Percentiles rank a stretch among this genome's conserved stretches.
Conservation (phyloP, 2,797 vertebrate species). For the Hypotaenidia okinawae region DNA sequence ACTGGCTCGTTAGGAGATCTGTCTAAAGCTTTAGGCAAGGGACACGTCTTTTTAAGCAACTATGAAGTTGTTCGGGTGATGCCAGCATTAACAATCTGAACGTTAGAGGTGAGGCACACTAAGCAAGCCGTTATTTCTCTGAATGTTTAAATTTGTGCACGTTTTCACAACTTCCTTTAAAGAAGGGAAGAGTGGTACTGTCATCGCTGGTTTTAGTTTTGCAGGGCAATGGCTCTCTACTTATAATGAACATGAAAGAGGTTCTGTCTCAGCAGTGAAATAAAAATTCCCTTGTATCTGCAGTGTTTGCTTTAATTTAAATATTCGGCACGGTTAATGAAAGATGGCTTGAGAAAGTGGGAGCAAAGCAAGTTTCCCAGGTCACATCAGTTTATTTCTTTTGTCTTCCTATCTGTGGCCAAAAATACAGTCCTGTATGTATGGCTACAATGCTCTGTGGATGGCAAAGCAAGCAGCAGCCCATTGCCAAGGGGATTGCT, state of each 20-base stretch:
- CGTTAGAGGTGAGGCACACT: constrained; percentile 34
- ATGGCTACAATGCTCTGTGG: neutral
- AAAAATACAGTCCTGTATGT: neutral
- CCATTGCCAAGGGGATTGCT: neutral
- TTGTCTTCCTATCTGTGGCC: neutral
- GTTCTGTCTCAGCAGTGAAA: constrained; percentile 18
- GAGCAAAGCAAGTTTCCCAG: neutral
- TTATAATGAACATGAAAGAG: constrained; percentile 16
- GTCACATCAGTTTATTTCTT: neutral
- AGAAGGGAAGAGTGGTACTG: constrained; percentile 11
- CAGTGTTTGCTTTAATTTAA: constrained; percentile 23
- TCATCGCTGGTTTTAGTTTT: constrained; percentile 7
- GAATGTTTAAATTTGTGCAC: constrained; percentile 24
- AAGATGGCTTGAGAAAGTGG: neutral
- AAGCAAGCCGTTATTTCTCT: constrained; percentile 39
- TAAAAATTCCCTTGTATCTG: constrained; percentile 4
- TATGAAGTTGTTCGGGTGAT: neutral
- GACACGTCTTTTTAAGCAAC: neutral
- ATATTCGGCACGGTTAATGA: neutral
- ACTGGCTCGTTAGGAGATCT: neutral
- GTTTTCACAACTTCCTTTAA: constrained; percentile 26
- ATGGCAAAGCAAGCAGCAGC: neutral
- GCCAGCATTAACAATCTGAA: constrained; percentile 13
- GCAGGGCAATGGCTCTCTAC: constrained; percentile 25
- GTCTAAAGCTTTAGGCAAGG: neutral